These are phyloP conservation scores for Cephonodes hylas DNA, from an alignment of 2,888 invertebrate species.

Conservation along the genomic window DNA sequence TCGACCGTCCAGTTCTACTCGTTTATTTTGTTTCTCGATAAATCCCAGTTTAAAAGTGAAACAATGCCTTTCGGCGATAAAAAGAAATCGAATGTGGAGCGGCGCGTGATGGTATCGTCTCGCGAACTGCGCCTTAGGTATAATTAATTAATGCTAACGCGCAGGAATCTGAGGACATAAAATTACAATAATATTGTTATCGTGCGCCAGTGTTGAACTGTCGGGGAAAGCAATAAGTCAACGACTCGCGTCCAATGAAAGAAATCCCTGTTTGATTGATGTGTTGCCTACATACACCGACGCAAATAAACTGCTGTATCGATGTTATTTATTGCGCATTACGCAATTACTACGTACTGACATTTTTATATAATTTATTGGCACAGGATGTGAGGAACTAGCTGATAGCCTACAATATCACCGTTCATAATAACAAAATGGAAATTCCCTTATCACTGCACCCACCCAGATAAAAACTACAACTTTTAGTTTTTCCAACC, in stretches of 20 bases:
- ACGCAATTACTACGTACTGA: constrained; percentile 28
- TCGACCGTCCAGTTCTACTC: constrained; percentile 51
- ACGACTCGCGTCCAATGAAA: constrained; percentile 59
- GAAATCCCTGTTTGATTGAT: constrained; percentile 49
- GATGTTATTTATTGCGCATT: constrained; percentile 40
- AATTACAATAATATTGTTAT: constrained; percentile 67
- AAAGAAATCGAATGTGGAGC: constrained; percentile 47
- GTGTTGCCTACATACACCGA: constrained; percentile 34
- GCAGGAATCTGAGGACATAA: constrained; percentile 39
- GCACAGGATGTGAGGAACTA: constrained; percentile 3
- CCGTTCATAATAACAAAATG: not conserved
- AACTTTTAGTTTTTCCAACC: no score
- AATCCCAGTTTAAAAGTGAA: constrained; percentile 51
- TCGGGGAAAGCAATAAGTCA: constrained; percentile 64
- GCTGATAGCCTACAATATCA: not conserved
- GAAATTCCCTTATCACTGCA: not conserved
- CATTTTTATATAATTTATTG: constrained; percentile 9
- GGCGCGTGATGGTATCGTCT: constrained; percentile 35
- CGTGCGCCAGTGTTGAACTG: constrained; percentile 56
- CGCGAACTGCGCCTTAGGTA: constrained; percentile 25
- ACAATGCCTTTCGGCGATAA: constrained; percentile 46
- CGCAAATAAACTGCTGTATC: constrained; percentile 40
- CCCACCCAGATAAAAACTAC: not conserved
- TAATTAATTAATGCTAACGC: constrained; percentile 42
- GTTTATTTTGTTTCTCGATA: constrained; percentile 53